Base-by-base conservation (phyloP, 2,113 vertebrate species). In the Crypturellus undulatus region DNA sequence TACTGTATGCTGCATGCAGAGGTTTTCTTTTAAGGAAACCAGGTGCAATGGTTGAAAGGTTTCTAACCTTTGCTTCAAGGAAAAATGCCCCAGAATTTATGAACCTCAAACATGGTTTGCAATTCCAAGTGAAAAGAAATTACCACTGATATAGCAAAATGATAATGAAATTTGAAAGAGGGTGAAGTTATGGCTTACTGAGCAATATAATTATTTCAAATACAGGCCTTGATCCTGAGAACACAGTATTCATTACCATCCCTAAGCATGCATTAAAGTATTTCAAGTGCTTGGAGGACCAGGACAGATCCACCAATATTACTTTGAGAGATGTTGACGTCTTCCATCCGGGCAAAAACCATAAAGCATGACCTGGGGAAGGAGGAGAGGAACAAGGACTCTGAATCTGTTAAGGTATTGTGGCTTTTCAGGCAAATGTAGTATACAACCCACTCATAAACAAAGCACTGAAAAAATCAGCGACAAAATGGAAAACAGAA, bases 41-140 rank as follows among this genome's bases (percentile, higher is more conserved):
- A 67, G 26, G 6, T 14, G 8, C 45, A 58, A 36, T 3, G 59
- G 19, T 3, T 88, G 60, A 80, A 89, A 38, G 45, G 13, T 79
- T 90, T 87, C 82, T 92, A 69, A 71, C 60, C 34, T 77, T 90
- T 60, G 26, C 75, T 81, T 89, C 54, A 43, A 83, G 71, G 18
- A 79, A 84, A 30, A 36, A 77, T 73, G 26, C 6, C n/a, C 62
- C 49, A 63, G 36, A 73, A 52, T 67, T 75, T 88, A 70, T 67
- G 60, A 82, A 67, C 47, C 58, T 90, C 60, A 78, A 81, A 59
- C 10, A 75, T 6, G 1, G 2, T 8, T 20, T 65, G 77, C 38
- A 78, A 56, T 47, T 75, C 40, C 68, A 87, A 38, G 25, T 42
- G 56, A 79, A 59, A 91, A 72, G 32, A 72, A 9, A 20, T 12